A percentile compares a stretch with the other conserved stretches of the same genome.
phyloP scores from a whole-genome alignment of 2,113 vertebrate species.

The Lamprotornis superbus region DNA sequence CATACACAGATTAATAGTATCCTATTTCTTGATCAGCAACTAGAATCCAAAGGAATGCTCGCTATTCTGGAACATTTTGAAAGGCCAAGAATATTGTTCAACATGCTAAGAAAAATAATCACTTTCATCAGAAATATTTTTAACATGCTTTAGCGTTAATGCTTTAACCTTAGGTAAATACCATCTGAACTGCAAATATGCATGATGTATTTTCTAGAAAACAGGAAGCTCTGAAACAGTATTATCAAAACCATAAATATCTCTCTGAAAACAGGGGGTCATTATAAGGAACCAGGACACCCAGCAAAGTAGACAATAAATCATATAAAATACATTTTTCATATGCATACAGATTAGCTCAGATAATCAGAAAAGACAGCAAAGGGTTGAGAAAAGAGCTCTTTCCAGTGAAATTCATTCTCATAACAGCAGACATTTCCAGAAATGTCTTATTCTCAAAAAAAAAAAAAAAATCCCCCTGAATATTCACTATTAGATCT shows the following conservation, averaged over 20 bases:
- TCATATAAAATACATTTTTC: neutral
- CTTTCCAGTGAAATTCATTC: neutral
- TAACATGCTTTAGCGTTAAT: neutral
- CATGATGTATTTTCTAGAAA: neutral
- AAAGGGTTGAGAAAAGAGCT: neutral
- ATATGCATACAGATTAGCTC: neutral
- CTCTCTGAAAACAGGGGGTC: neutral
- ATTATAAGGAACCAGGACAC: neutral
- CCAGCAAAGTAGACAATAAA: neutral
- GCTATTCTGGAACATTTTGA: neutral
- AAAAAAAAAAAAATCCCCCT: neutral
- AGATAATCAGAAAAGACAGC: neutral
- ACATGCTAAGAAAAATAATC: neutral
- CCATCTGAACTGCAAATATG: neutral
- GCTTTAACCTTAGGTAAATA: neutral
- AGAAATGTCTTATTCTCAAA: neutral
- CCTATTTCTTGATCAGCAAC: neutral
- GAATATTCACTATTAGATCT: neutral
- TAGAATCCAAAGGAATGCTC: neutral
- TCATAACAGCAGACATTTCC: neutral
- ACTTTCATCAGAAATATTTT: neutral
- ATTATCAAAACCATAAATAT: neutral
- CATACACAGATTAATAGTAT: neutral
- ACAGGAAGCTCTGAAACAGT: neutral
- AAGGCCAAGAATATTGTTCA: neutral